Evolutionary conservation across 1,140 invertebrate genomes (phyloP).

Genomic region (Euglossa dilemma): DNA sequence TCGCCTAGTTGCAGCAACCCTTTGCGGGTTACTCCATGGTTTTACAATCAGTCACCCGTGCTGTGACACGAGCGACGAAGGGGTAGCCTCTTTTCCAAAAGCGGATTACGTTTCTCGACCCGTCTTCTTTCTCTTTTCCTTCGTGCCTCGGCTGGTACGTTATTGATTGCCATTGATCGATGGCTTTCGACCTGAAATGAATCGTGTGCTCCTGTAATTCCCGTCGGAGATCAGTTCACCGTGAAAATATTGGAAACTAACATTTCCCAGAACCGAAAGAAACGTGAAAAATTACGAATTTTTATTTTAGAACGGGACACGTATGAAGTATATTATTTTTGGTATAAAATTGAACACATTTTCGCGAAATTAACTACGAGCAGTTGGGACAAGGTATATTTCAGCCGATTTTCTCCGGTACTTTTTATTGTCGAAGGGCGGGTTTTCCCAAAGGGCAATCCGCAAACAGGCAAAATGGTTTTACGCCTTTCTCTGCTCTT

Average conservation of each 20-base stretch:
- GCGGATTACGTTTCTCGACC: constrained; percentile 77
- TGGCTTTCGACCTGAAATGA: background rate
- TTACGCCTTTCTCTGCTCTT: constrained; percentile 14
- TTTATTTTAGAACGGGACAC: no score
- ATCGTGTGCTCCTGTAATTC: background rate
- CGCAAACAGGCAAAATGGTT: constrained; percentile 19
- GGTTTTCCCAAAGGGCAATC: background rate
- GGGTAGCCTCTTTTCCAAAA: constrained; percentile 76
- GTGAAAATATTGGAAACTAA: no score
- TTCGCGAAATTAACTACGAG: no score
- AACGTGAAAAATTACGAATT: background rate
- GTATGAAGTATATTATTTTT: no score
- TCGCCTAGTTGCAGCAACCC: constrained; percentile 64
- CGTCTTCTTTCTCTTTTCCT: constrained; percentile 57
- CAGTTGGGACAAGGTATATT: background rate
- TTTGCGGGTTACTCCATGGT: constrained; percentile 81
- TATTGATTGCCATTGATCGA: constrained; percentile 41
- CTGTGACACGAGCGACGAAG: constrained; percentile 80
- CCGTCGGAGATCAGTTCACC: no score
- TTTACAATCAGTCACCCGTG: constrained; percentile 83
- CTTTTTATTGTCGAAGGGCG: background rate
- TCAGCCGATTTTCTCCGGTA: background rate
- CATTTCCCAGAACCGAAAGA: no score
- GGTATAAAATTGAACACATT: no score
- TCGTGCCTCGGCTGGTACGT: constrained; percentile 28